A percentile compares a stretch with the other conserved stretches of the same genome.
These are phyloP conservation scores for Pseudoatta argentina DNA, from an alignment of 1,140 invertebrate genomes.

Conservation along the genomic window DNA sequence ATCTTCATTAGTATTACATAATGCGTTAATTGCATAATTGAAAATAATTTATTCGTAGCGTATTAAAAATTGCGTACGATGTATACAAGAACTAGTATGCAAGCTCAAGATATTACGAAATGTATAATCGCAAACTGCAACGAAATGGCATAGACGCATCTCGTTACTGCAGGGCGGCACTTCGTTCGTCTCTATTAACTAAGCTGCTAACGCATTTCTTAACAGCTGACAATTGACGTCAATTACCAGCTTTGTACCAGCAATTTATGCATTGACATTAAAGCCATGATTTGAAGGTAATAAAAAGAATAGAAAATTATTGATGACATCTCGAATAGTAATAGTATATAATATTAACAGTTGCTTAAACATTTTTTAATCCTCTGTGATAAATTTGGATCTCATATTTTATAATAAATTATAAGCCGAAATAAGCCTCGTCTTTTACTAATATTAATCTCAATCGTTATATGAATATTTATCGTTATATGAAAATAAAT, in stretches of 20 bases:
- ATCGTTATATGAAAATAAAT: not conserved
- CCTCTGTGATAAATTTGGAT: not conserved
- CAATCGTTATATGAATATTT: not conserved
- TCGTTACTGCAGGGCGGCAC: not conserved
- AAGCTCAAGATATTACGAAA: not conserved
- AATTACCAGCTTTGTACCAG: not conserved
- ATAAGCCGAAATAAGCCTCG: not conserved
- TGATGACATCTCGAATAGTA: not conserved
- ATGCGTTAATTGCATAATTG: not conserved
- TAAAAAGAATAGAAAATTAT: not conserved
- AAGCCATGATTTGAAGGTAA: not conserved
- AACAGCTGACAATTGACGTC: conserved; percentile 21
- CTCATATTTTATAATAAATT: not conserved
- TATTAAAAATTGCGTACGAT: not conserved
- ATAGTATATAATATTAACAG: not conserved
- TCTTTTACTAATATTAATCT: not conserved
- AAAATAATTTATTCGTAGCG: not conserved
- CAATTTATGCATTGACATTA: conserved; percentile 16
- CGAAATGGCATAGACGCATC: not conserved
- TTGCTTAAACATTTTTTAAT: not conserved
- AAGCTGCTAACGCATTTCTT: conserved; percentile 9
- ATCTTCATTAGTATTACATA: not conserved
- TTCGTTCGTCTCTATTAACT: not conserved
- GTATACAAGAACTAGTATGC: not conserved
- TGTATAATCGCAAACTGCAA: not conserved